phyloP scores from a whole-genome alignment of 2,113 vertebrate species.

The Anoura caudifer region DNA sequence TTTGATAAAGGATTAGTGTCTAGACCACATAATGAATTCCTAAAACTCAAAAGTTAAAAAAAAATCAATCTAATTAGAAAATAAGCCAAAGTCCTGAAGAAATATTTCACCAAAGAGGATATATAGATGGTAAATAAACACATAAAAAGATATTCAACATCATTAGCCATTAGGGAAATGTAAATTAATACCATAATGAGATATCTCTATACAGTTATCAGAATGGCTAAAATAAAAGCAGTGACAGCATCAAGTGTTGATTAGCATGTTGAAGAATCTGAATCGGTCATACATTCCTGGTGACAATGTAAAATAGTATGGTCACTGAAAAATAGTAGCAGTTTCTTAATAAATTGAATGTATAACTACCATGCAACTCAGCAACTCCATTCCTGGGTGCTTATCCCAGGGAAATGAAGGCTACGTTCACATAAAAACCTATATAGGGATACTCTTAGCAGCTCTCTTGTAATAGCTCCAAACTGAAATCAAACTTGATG shows the following conservation, averaged over 20 bases:
- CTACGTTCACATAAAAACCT: too few relatives aligned
- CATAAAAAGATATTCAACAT: too few relatives aligned
- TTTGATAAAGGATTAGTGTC: neutral
- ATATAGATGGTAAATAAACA: neutral
- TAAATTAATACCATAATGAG: neutral
- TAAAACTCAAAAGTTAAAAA: neutral
- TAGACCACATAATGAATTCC: neutral
- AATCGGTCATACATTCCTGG: neutral
- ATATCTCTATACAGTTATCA: neutral
- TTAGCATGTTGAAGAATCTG: neutral
- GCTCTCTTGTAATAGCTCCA: too few relatives aligned
- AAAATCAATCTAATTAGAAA: neutral
- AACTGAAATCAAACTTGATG: too few relatives aligned
- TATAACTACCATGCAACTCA: too few relatives aligned
- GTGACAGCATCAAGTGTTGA: neutral
- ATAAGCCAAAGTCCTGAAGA: neutral
- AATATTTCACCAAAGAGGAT: neutral
- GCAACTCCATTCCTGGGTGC: too few relatives aligned
- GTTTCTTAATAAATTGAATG: neutral
- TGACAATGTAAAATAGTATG: neutral
- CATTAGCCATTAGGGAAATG: too few relatives aligned
- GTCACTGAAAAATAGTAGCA: neutral
- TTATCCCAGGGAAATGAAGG: too few relatives aligned
- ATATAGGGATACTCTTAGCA: too few relatives aligned
- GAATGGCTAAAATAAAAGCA: neutral